These are phyloP conservation scores for Folsomia candida DNA, from an alignment of 2,888 invertebrate species.

Conservation along the genomic window DNA sequence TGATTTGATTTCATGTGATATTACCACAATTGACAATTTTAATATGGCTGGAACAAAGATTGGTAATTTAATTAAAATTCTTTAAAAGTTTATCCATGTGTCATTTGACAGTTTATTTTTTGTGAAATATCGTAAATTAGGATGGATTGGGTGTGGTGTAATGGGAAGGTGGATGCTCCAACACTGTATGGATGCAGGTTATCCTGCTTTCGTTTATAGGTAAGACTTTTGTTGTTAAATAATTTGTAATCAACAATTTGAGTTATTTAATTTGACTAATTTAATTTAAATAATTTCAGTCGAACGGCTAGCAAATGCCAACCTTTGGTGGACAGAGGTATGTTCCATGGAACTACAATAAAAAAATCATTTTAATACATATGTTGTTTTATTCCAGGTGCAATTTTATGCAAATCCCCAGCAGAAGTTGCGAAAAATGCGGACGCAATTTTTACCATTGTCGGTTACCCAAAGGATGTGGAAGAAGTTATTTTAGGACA, in stretches of 20 bases:
- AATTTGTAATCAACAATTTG: background rate
- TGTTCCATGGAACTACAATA: too few relatives aligned
- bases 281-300: constrained; percentile 15
- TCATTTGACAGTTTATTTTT: too few relatives aligned
- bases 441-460: constrained; percentile 30
- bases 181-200: constrained; percentile 32
- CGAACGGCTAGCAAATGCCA: constrained; percentile 30
- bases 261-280: background rate
- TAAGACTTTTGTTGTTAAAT: constrained; percentile 5
- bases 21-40: too few relatives aligned
- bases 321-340: constrained; percentile 17
- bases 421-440: constrained; percentile 26
- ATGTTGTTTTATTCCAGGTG: too few relatives aligned
- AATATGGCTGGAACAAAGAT: too few relatives aligned
- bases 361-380: too few relatives aligned
- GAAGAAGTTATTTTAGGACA: constrained; percentile 32
- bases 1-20: too few relatives aligned
- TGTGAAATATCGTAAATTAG: constrained; percentile 1
- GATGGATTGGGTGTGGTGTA: constrained; percentile 34
- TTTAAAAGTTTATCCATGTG: too few relatives aligned
- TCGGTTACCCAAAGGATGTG: constrained; percentile 30
- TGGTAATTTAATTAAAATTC: too few relatives aligned
- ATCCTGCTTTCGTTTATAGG: constrained; percentile 34
- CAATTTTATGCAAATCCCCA: constrained; percentile 23
- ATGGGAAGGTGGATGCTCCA: constrained; percentile 35